Base-by-base conservation (phyloP, 1,140 invertebrate genomes). In the Drosophila punjabiensis region DNA sequence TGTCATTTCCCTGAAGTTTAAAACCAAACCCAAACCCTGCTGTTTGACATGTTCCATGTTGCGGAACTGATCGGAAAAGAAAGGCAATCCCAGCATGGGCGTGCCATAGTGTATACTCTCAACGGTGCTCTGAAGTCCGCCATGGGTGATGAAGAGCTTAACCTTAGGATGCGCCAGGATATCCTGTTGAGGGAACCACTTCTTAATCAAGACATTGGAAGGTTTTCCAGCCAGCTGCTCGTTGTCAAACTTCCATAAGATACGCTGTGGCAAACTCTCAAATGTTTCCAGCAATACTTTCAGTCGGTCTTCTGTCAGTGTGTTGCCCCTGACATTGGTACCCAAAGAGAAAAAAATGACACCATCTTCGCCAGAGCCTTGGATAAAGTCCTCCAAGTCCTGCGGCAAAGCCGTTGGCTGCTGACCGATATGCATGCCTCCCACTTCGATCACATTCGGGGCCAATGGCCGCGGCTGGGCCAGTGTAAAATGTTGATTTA, bases 151-250 rank as follows among this genome's bases (percentile, higher is more conserved):
- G 75, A 96, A 95, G 0, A 94, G 62, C 50, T 91, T 93, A 0
- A 93, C 84, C 18, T 93, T 93, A 7, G 92, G 71, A 79, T 93
- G 91, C 32, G 93, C 93, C 45, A 95, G 61, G 3, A 95, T 56
- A 53, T 94, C 93, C 28, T 93, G 93, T 77, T 95, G 95, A 0
- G 94, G 94, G 13, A 95, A 55, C 93, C 93, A 93, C 0, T 52
- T 94, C 2, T 94, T 95, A 0, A 96, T 91, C 81, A 95, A 95
- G 0, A 97, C 95, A 91, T 97, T 97, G 0, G 94, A 80, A 74
- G 82, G 73, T 41, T 89, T 90, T 18, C 86, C 89, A 4, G 83
- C 68, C 32, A 93, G n/a, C 5, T 55, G 56, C 16, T 88, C 82
- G 8, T 52, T 62, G 6, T 95, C 94, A 61, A 92, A 93, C 80